phyloP scores from a whole-genome alignment of 2,888 invertebrate genomes.

The Xylota sylvarum region DNA sequence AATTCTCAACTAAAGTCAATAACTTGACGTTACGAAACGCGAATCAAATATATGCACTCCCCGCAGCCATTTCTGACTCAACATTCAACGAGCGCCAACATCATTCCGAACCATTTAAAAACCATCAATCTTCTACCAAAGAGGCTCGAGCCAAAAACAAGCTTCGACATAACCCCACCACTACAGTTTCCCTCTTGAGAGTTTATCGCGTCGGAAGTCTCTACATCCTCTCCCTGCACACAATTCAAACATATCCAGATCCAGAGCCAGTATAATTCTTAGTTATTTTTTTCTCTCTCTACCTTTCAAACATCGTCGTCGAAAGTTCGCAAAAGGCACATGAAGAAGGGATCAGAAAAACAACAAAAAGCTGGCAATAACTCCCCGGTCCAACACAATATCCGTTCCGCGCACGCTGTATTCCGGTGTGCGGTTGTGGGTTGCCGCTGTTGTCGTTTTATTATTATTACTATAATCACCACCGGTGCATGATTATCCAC shows the following conservation, averaged over 20 bases:
- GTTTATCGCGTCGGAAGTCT: constrained; percentile 60
- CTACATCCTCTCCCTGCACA: constrained; percentile 14
- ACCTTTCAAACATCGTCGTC: constrained; percentile 5
- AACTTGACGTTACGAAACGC: constrained; percentile 67
- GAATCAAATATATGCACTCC: constrained; percentile 39
- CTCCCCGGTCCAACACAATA: constrained; percentile 43
- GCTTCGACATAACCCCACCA: constrained; percentile 47
- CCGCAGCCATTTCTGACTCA: constrained; percentile 59
- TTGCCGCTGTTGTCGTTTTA: constrained; percentile 69
- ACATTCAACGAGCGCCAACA: constrained; percentile 58
- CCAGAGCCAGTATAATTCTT: constrained; percentile 34
- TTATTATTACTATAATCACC: constrained; percentile 74
- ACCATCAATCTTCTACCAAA: constrained; percentile 69
- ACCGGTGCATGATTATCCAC: constrained; percentile 71
- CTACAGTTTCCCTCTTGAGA: constrained; percentile 53
- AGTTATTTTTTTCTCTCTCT: constrained; percentile 8
- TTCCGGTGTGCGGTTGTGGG: constrained; percentile 70
- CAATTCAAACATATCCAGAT: constrained; percentile 31
- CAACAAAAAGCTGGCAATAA: constrained; percentile 62
- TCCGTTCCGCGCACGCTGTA: constrained; percentile 63
- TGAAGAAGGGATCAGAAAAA: not conserved
- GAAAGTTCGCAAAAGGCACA: constrained; percentile 36
- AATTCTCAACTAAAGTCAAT: constrained; percentile 64
- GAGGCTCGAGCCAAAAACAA: constrained; percentile 67
- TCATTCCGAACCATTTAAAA: constrained; percentile 69